These are phyloP conservation scores for Syngnathus typhle DNA, from an alignment of 2,113 vertebrate species.

Conservation along the genomic window DNA sequence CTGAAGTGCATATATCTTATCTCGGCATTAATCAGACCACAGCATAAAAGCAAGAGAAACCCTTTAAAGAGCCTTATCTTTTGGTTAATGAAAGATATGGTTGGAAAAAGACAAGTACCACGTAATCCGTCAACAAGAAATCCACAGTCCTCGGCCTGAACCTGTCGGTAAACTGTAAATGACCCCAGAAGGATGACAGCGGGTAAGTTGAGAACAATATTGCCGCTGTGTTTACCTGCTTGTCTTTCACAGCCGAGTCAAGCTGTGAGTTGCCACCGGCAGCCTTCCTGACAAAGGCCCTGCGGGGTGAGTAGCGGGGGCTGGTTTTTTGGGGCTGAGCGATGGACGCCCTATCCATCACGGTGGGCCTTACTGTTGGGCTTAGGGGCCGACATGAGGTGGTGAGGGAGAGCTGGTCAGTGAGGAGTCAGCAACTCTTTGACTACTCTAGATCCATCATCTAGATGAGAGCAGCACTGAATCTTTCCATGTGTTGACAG, in stretches of 20 bases:
- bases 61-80: conserved; percentile 42
- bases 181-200: conserved; percentile 62
- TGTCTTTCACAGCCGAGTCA: conserved; percentile 57
- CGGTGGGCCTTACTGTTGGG: conserved; percentile 52
- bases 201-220: conserved; percentile 60
- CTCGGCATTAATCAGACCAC: conserved; percentile 44
- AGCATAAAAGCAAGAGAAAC: conserved; percentile 39
- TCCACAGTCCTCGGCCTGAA: conserved; percentile 31
- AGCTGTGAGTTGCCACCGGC: conserved; percentile 41
- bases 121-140: conserved; percentile 34
- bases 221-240: conserved; percentile 55
- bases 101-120: conserved; percentile 21
- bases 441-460: conserved; percentile 68
- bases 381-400: conserved; percentile 49
- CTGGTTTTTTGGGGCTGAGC: conserved; percentile 31
- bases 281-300: conserved; percentile 63
- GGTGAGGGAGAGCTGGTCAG: conserved; percentile 64
- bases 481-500: conserved; percentile 57
- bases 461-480: conserved; percentile 57
- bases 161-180: conserved; percentile 59
- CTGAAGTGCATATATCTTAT: conserved; percentile 49
- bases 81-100: conserved; percentile 31
- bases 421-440: conserved; percentile 68
- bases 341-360: conserved; percentile 67
- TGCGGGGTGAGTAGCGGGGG: conserved; percentile 25